Evolutionary conservation across 2,888 invertebrate genomes (phyloP).

Genomic region (Nephrotoma guestfalica): DNA sequence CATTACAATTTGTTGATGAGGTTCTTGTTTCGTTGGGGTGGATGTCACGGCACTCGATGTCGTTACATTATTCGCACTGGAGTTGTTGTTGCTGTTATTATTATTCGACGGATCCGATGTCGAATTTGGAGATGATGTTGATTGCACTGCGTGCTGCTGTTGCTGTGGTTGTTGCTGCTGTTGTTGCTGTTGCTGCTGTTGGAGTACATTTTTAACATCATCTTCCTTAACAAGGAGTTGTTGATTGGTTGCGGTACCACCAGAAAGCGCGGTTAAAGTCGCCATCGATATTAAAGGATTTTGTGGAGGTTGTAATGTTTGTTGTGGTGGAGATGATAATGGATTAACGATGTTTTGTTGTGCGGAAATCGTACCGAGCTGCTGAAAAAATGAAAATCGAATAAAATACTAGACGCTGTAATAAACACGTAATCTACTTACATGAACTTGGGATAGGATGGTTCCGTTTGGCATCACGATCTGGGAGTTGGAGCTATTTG

Average conservation of each 20-base stretch:
- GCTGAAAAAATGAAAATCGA: constrained; percentile 14
- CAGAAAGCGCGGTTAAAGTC: constrained; percentile 21
- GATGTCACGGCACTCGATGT: neutral
- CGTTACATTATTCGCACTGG: neutral
- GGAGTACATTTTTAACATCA: neutral
- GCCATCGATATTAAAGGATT: constrained; percentile 32
- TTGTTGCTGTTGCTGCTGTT: neutral
- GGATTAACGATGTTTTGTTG: constrained; percentile 22
- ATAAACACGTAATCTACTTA: neutral
- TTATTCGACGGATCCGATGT: neutral
- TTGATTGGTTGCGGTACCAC: neutral
- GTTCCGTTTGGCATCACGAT: neutral
- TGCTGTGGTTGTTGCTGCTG: neutral
- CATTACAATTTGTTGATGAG: neutral
- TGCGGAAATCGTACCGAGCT: constrained; percentile 9
- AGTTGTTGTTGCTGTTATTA: neutral
- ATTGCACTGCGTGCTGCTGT: constrained; percentile 2
- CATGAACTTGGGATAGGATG: constrained; percentile 1
- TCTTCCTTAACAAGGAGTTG: neutral
- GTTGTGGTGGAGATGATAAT: constrained; percentile 15
- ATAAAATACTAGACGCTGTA: neutral
- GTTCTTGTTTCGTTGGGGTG: neutral
- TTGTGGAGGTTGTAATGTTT: constrained; percentile 25
- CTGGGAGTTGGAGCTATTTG: neutral
- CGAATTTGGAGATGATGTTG: neutral